These are phyloP conservation scores for Callyntrura sp. DNA, from an alignment of 2,888 invertebrate genomes.

Conservation along the genomic window DNA sequence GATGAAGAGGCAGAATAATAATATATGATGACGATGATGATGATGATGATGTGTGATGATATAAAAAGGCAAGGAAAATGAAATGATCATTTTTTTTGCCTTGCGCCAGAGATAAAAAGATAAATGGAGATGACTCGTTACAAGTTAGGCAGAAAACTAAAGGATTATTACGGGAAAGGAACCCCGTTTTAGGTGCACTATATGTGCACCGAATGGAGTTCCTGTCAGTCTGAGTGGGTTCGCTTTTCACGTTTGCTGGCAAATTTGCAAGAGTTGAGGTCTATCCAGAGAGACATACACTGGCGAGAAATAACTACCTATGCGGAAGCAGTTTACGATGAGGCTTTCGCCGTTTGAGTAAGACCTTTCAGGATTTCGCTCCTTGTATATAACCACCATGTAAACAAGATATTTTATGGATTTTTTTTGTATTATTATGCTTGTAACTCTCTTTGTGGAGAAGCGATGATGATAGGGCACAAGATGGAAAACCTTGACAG, in stretches of 20 bases:
- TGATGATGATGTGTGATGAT: constrained; percentile 8
- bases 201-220: not conserved
- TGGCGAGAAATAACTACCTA: not conserved
- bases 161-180: constrained; percentile 34
- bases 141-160: constrained; percentile 35
- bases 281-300: too few relatives aligned
- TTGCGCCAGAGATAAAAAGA: constrained; percentile 49
- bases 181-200: not conserved
- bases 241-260: not conserved
- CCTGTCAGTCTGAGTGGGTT: not conserved
- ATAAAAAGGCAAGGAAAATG: not conserved
- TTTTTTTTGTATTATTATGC: constrained; percentile 1
- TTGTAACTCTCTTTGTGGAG: constrained; percentile 1
- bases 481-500: constrained; percentile 65
- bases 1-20: too few relatives aligned
- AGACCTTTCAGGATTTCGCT: not conserved
- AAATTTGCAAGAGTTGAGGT: not conserved
- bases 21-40: not conserved
- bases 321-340: not conserved
- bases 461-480: constrained; percentile 5
- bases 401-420: not conserved
- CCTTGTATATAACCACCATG: not conserved
- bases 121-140: constrained; percentile 65
- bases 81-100: constrained; percentile 18
- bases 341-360: not conserved